Conservation (phyloP, 2,113 vertebrate genomes). For the Rhinolophus ferrumequinum region DNA sequence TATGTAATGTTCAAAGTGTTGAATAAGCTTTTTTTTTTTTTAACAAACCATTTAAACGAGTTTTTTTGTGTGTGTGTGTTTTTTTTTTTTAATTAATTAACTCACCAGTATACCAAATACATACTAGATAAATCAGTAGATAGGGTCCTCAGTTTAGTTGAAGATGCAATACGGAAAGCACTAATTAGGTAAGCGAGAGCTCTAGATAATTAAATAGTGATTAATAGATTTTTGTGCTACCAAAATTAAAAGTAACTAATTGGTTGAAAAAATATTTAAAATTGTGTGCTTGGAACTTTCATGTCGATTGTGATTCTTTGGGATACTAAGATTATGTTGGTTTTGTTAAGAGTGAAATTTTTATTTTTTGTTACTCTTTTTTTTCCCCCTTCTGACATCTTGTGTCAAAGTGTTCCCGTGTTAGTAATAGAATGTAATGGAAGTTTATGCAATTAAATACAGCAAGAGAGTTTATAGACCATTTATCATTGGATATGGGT, state of each 20-base stretch:
- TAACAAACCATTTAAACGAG: conserved; percentile 71
- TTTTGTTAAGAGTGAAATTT: conserved; percentile 57
- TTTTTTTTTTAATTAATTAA: conserved; percentile 80
- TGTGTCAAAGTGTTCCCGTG: conserved; percentile 79
- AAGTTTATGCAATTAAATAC: conserved; percentile 87
- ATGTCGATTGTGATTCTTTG: conserved; percentile 19
- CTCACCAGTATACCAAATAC: conserved; percentile 73
- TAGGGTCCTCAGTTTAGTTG: conserved; percentile 61
- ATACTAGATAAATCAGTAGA: conserved; percentile 77
- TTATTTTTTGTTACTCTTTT: conserved; percentile 44
- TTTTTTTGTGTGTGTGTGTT: too few relatives aligned
- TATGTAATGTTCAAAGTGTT: conserved; percentile 73
- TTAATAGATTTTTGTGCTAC: conserved; percentile 74
- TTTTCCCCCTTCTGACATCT: conserved; percentile 64
- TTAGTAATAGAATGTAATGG: conserved; percentile 83
- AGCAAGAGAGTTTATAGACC: conserved; percentile 85
- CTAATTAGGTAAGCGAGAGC: conserved; percentile 77
- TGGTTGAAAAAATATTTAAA: conserved; percentile 75
- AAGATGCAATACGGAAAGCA: conserved; percentile 69
- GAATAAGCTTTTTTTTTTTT: conserved; percentile 75
- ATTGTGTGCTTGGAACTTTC: conserved; percentile 47
- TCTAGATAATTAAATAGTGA: conserved; percentile 75
- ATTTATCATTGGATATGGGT: conserved; percentile 86
- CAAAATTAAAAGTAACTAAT: conserved; percentile 76
- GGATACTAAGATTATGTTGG: conserved; percentile 58